Percentiles rank a stretch among this genome's conserved stretches.
Conservation (phyloP, 2,797 vertebrate genomes). For the Acipenser oxyrinchus region DNA sequence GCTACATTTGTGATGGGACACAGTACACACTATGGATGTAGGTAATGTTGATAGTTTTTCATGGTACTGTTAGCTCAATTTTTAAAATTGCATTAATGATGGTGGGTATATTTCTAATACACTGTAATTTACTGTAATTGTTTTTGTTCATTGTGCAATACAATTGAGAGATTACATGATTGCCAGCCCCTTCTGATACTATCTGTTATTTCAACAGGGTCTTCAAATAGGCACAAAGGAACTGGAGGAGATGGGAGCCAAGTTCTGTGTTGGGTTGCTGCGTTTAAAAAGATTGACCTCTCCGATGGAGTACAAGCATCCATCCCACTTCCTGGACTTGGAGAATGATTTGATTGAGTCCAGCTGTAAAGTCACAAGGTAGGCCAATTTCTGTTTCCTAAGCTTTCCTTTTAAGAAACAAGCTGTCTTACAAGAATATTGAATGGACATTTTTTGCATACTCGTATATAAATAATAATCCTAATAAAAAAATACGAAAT, state of each 20-base stretch:
- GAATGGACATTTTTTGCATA: neutral
- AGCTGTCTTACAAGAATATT: neutral
- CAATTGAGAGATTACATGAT: no score
- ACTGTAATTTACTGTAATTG: no score
- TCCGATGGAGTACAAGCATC: slow-evolving; percentile 66
- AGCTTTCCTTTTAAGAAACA: neutral
- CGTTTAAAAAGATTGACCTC: slow-evolving; percentile 78
- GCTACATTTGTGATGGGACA: no score
- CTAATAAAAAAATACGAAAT: no score
- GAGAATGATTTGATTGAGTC: slow-evolving; percentile 85
- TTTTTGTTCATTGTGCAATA: no score
- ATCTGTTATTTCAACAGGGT: slow-evolving; percentile 52
- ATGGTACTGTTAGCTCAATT: no score
- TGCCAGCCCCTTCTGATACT: no score
- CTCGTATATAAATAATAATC: no score
- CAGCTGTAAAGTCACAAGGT: slow-evolving; percentile 82
- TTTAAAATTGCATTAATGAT: no score
- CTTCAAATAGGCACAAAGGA: slow-evolving; percentile 90
- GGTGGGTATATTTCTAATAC: no score
- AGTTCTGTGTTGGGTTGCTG: slow-evolving; percentile 87
- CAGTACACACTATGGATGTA: no score
- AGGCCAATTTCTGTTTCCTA: slow-evolving; percentile 15
- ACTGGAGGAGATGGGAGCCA: slow-evolving; percentile 96
- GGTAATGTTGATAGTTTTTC: no score
- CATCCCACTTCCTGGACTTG: slow-evolving; percentile 77